These are phyloP conservation scores for Heterodera schachtii DNA, from an alignment of 1,140 invertebrate genomes.

Conservation along the genomic window DNA sequence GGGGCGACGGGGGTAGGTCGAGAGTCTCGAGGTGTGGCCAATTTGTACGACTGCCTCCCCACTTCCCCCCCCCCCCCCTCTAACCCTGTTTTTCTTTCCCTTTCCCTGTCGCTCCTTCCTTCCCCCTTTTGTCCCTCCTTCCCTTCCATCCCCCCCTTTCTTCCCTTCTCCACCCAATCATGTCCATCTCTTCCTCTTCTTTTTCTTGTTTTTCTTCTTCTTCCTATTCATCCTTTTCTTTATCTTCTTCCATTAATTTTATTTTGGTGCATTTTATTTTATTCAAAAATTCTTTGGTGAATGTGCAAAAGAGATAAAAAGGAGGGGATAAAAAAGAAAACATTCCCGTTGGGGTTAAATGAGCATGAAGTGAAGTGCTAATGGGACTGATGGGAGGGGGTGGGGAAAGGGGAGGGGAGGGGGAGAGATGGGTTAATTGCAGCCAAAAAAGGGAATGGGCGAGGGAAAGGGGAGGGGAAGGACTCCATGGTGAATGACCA, in stretches of 20 bases:
- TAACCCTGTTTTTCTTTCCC: too few species aligned
- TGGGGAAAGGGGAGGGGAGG: background rate
- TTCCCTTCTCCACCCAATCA: too few species aligned
- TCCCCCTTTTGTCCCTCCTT: background rate
- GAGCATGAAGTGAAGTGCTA: background rate
- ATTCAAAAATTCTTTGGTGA: too few species aligned
- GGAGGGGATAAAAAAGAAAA: background rate
- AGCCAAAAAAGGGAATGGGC: background rate
- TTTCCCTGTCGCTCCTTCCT: too few species aligned
- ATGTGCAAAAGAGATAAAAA: background rate
- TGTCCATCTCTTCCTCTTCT: too few species aligned
- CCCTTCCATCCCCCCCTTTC: background rate
- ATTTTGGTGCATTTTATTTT: too few species aligned
- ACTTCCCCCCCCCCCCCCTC: too few species aligned
- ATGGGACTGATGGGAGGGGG: background rate
- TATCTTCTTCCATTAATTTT: too few species aligned
- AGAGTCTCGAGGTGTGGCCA: background rate
- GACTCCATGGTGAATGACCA: background rate
- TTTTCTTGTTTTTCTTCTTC: too few species aligned
- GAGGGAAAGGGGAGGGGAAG: background rate
- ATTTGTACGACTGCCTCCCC: background rate
- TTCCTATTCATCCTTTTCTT: too few species aligned
- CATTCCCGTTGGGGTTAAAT: background rate
- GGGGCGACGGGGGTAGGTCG: background rate
- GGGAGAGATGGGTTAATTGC: constrained; percentile 9